Base-by-base conservation (phyloP, 2,888 invertebrate species). In the Dynastes grantii region DNA sequence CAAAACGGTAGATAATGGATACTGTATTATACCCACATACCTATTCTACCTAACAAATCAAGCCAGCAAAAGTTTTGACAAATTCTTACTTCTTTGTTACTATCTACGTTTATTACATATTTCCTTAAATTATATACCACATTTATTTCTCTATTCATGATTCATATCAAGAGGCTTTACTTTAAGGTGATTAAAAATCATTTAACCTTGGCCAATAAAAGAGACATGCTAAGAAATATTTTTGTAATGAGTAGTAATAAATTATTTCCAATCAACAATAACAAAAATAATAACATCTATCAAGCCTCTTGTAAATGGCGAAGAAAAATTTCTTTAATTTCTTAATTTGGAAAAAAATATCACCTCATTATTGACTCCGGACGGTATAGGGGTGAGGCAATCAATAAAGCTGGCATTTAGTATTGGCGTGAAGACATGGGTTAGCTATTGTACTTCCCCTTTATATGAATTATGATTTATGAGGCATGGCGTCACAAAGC, bases 381-480 rank as follows among this genome's bases (percentile, higher is more conserved):
- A 63, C 73, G 71, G 40, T 29, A 71, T 22, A 22, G 58, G 40
- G 65, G 51, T 77, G 22, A 53, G 58, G 53, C 77, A 76, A 79
- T 79, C 79, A 70, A 79, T 79, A 76, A 51, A 40, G 55, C 53
- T 49, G 51, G 70, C 78, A 73, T 78, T 79, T 68, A 79, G 67
- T 45, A 67, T 45, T 64, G 76, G 82, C 82, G 83, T 81, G 83
- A 83, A 84, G 83, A 83, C 81, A 83, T 83, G 83, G 80, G 81
- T 79, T 81, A 81, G 79, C 79, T 79, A 81, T 82, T 83, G 83
- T 82, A 80, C 80, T 77, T 79, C 82, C 82, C 81, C 81, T 79
- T 80, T 78, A 81, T 87, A 87, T 87, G 87, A 88, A 88, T 87
- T 88, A 88, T 88, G 88, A 88, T 88, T 88, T 88, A 88, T 88